Conservation (phyloP, 2,113 vertebrate genomes). For the Carlito syrichta region DNA sequence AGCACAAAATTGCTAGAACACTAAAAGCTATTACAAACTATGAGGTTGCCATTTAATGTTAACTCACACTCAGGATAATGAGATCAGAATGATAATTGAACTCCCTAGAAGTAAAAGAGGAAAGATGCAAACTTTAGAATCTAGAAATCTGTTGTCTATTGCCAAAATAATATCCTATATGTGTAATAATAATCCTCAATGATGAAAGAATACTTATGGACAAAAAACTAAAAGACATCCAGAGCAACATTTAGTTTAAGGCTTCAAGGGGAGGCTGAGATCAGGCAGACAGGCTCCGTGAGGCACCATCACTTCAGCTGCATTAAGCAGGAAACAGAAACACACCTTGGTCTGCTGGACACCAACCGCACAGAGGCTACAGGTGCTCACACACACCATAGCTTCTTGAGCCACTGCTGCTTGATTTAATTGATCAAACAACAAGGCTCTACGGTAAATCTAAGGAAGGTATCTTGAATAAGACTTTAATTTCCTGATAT, state of each 20-base stretch:
- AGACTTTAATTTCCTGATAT: neutral
- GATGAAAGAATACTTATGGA: neutral
- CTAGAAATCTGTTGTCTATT: neutral
- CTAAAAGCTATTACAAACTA: too few relatives aligned
- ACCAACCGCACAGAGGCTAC: neutral
- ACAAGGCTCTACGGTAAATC: rapidly evolving
- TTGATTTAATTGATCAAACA: neutral
- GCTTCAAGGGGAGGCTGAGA: neutral
- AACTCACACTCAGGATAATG: too few relatives aligned
- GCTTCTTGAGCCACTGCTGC: neutral
- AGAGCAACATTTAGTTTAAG: neutral
- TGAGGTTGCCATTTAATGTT: neutral
- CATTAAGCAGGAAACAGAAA: rapidly evolving
- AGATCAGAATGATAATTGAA: neutral
- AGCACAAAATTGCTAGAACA: neutral
- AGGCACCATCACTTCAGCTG: too few relatives aligned
- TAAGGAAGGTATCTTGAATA: neutral
- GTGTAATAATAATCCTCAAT: neutral
- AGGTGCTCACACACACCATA: neutral
- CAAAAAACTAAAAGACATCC: neutral
- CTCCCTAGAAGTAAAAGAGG: neutral
- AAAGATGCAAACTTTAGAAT: neutral
- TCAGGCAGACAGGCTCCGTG: neutral
- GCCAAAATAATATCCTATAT: neutral
- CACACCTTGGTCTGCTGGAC: too few relatives aligned